Percentiles rank a stretch among this genome's conserved stretches.
Conservation (phyloP, 2,797 vertebrate genomes). For the Limnodromus scolopaceus region DNA sequence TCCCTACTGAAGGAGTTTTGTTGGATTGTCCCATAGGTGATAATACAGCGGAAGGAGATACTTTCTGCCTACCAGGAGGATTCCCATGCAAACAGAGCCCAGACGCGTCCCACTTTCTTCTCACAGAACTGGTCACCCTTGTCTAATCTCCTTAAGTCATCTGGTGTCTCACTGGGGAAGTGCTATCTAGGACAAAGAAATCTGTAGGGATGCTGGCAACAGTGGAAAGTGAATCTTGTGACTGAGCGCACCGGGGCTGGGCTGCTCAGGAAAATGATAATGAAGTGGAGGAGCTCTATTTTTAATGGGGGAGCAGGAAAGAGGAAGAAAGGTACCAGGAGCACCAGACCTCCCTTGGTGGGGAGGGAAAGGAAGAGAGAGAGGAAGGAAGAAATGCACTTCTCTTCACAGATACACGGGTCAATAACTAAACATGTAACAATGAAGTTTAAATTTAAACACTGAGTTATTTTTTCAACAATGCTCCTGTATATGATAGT, state of each 20-base stretch:
- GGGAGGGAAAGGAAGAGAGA: slow-evolving; percentile 7
- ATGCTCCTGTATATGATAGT: neutral
- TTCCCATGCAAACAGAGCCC: neutral
- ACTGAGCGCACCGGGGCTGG: neutral
- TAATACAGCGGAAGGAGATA: neutral
- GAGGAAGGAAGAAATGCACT: slow-evolving; percentile 51
- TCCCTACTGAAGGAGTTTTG: neutral
- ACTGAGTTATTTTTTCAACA: neutral
- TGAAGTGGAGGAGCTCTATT: slow-evolving; percentile 16
- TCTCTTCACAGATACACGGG: neutral
- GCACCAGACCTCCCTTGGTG: neutral
- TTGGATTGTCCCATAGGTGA: neutral
- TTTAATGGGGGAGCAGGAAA: slow-evolving; percentile 6
- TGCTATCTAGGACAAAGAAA: slow-evolving; percentile 52
- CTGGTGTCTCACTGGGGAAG: slow-evolving; percentile 50
- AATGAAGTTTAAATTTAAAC: slow-evolving; percentile 60
- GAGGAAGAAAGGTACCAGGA: slow-evolving; percentile 16
- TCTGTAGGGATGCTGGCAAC: slow-evolving; percentile 44
- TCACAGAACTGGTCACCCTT: slow-evolving; percentile 11
- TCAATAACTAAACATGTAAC: slow-evolving; percentile 5
- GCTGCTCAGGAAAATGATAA: slow-evolving; percentile 13
- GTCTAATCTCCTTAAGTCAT: slow-evolving; percentile 45
- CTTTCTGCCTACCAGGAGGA: neutral
- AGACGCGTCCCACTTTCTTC: neutral
- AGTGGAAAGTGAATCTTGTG: slow-evolving; percentile 39